Percentiles rank a stretch among this genome's conserved stretches.
Evolutionary conservation across 2,888 invertebrate genomes (phyloP).

Genomic region (Leucophenga montana): DNA sequence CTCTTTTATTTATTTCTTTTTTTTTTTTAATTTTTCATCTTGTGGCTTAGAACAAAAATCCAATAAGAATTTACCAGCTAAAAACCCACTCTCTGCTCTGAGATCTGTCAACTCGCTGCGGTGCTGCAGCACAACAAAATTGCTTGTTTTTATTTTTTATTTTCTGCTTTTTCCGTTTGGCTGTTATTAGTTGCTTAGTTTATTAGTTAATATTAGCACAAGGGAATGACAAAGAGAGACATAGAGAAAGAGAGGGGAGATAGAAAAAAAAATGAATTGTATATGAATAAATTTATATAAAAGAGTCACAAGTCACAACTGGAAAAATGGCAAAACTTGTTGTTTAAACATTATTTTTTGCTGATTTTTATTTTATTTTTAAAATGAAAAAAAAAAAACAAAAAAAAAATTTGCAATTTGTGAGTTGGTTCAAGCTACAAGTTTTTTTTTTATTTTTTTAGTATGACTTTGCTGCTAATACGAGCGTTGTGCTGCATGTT

Average conservation of each 20-base stretch:
- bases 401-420: slow-evolving; percentile 6
- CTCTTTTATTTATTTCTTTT: too few species aligned
- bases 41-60: slow-evolving; percentile 10
- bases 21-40: too few species aligned
- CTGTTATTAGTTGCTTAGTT: too few species aligned
- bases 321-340: slow-evolving; percentile 21
- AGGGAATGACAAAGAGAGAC: neutral
- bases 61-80: slow-evolving; percentile 10
- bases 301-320: neutral
- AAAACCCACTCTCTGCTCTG: too few species aligned
- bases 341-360: neutral
- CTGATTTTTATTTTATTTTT: neutral
- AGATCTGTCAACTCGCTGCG: too few species aligned
- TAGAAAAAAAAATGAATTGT: neutral
- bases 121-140: too few species aligned
- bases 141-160: too few species aligned
- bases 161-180: too few species aligned
- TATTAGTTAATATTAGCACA: too few species aligned
- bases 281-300: neutral
- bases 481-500: too few species aligned
- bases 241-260: neutral
- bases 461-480: neutral
- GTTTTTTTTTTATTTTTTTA: neutral
- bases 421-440: neutral
- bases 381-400: too few species aligned